These are phyloP conservation scores for Lasioglossum albipes DNA, from an alignment of 1,140 invertebrate species.

Conservation along the genomic window DNA sequence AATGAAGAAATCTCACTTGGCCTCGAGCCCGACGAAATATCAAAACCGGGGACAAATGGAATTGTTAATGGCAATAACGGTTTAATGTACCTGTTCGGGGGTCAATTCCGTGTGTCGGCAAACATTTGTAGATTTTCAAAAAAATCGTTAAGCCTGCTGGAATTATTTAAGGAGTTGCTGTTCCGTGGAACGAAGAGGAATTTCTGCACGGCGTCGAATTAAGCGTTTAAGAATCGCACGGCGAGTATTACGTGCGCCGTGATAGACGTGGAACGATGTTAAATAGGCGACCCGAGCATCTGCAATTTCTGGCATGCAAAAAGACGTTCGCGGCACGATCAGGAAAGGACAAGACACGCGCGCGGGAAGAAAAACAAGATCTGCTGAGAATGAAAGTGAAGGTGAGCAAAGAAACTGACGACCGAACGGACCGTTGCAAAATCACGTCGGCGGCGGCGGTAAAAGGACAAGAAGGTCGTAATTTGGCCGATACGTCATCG, in stretches of 20 bases:
- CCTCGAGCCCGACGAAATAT: no score
- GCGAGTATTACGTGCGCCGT: background rate
- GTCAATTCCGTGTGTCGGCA: no score
- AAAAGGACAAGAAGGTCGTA: slow-evolving; percentile 53
- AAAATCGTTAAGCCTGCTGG: no score
- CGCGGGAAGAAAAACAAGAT: slow-evolving; percentile 38
- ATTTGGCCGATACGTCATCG: slow-evolving; percentile 40
- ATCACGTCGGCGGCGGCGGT: slow-evolving; percentile 29
- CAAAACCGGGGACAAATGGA: no score
- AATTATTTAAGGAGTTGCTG: no score
- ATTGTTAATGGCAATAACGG: no score
- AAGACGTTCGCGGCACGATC: slow-evolving; percentile 16
- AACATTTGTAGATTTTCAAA: no score
- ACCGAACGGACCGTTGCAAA: slow-evolving; percentile 45
- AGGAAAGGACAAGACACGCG: slow-evolving; percentile 24
- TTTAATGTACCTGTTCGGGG: no score
- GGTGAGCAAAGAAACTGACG: slow-evolving; percentile 47
- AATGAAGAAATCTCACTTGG: no score
- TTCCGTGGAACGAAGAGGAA: background rate
- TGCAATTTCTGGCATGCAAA: slow-evolving; percentile 8
- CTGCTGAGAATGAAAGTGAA: slow-evolving; percentile 60
- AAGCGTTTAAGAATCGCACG: background rate
- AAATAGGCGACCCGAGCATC: background rate
- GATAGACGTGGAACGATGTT: background rate
- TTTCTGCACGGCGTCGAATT: background rate